Evolutionary conservation across 2,888 invertebrate genomes (phyloP), one percentile per base, ranked within the genome.

Genomic region (Hirtodrosophila histrioides): DNA sequence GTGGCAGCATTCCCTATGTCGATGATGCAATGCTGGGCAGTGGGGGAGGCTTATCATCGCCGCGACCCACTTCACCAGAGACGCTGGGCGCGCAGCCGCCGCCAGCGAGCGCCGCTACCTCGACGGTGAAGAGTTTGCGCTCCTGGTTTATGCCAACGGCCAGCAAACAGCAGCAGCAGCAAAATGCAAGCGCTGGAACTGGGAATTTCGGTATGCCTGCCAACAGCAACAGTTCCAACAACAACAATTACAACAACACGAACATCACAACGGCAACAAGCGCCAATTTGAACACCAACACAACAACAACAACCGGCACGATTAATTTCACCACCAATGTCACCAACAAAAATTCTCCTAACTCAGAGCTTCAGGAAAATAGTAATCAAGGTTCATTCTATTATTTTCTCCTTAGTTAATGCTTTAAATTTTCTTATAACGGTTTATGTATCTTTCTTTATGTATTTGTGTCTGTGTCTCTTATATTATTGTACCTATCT

Each of bases 351-450:
- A 89, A 88, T 80, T 85, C 85, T 80, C 83, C 80, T 81, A 88
- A 87, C 69, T 86, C 90, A 85, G 88, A 90, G 78, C 86, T 85
- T 63, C 88, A 83, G 89, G 89, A 90, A 65, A 88, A 81, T 86
- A 88, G 88, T 84, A 89, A 86, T 88, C 90, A 91, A 91, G 89
- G 90, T 90, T 91, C 90, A 89, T 91, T 89, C 68, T 75, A 50
- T 70, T 84, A 60, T 83, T 44, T 49, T 75, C 76, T 61, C 44
- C 37, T 63, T 69, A 71, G 58, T 39, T 23, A 53, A 48, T 49
- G 48, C 35, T 60, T 35, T 55, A 49, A 3, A 39, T 48, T 45
- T 39, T 61, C 27, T 53, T 57, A 36, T 35, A 61, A 41, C 48
- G 55, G 44, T 64, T 36, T 29, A 41, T 45, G 64, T 58, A 39